These are phyloP conservation scores for Vesta saturnalis DNA, from an alignment of 2,888 invertebrate genomes.

Conservation along the genomic window DNA sequence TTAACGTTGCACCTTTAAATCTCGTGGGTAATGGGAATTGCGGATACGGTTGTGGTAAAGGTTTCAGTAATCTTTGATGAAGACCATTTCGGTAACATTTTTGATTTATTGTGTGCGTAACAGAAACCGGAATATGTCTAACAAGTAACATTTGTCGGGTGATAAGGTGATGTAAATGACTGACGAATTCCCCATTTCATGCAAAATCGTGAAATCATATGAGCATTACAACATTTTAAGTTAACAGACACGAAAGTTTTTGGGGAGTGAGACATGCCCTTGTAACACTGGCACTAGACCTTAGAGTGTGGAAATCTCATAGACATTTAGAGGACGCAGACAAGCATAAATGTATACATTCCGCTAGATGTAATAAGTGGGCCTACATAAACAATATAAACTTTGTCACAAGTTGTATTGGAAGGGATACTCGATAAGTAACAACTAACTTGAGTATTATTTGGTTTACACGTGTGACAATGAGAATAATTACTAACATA, in stretches of 20 bases:
- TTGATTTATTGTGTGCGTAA: background rate
- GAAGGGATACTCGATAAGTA: background rate
- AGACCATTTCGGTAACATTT: background rate
- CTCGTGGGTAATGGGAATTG: too few species aligned
- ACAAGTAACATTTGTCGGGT: background rate
- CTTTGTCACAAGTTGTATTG: background rate
- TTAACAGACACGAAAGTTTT: background rate
- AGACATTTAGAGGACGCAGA: background rate
- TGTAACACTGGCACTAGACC: background rate
- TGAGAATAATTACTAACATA: too few species aligned
- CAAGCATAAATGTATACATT: background rate
- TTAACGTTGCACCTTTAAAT: too few species aligned
- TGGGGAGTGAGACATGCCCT: background rate
- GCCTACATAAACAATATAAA: background rate
- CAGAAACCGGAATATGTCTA: background rate
- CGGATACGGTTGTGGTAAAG: background rate
- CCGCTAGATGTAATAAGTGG: background rate
- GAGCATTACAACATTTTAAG: background rate
- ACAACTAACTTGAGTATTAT: background rate
- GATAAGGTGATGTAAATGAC: background rate
- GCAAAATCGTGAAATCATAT: background rate
- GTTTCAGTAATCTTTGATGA: background rate
- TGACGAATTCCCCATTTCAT: background rate
- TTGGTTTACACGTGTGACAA: background rate
- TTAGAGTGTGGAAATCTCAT: background rate